phyloP scores from a whole-genome alignment of 2,797 vertebrate genomes.

The Varecia variegata region DNA sequence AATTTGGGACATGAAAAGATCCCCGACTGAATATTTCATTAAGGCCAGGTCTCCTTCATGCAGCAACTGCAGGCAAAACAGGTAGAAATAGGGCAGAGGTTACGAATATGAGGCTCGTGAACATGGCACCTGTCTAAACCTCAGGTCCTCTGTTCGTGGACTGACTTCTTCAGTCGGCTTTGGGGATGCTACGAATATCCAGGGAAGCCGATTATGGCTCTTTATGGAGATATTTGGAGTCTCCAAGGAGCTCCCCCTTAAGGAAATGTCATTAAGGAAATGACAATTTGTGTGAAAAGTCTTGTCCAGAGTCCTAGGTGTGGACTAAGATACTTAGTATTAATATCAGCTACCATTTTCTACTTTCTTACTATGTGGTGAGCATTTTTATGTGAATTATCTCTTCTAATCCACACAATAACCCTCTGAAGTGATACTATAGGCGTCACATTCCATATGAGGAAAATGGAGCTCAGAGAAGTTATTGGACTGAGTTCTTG shows the following conservation, averaged over 20 bases:
- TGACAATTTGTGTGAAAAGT: background rate
- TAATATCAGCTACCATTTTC: background rate
- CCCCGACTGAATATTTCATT: slow-evolving; percentile 76
- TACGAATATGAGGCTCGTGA: background rate
- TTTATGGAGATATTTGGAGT: background rate
- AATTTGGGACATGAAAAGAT: slow-evolving; percentile 77
- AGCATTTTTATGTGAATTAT: background rate
- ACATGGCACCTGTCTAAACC: background rate
- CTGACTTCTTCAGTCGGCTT: background rate
- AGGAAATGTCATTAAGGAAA: background rate
- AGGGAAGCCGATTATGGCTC: background rate
- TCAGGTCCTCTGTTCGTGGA: background rate
- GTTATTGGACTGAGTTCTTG: background rate
- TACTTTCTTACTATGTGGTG: background rate
- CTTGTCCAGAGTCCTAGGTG: background rate
- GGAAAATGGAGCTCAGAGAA: background rate
- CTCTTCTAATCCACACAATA: background rate
- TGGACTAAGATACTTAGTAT: background rate
- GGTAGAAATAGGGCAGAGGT: slow-evolving; percentile 15
- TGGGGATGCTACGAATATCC: background rate
- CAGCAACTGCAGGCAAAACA: slow-evolving; percentile 33
- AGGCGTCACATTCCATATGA: background rate
- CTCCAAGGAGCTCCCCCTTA: background rate
- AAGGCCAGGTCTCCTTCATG: slow-evolving; percentile 60
- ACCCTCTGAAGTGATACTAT: background rate